Percentiles rank a stretch among this genome's conserved stretches.
Evolutionary conservation across 2,797 vertebrate species (phyloP).

Genomic region (Graptemys geographica): DNA sequence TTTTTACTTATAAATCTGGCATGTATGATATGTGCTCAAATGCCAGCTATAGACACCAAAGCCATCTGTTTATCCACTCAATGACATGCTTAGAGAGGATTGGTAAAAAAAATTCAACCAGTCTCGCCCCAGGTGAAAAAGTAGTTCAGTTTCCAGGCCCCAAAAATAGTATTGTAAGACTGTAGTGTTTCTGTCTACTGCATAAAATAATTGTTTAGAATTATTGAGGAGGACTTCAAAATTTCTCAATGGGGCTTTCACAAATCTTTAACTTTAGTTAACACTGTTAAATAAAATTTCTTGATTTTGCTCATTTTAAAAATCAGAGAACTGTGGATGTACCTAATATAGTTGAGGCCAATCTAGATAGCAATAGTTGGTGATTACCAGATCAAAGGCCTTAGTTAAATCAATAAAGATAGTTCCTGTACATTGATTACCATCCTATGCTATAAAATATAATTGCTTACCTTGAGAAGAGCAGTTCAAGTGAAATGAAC

Average conservation of each 20-base stretch:
- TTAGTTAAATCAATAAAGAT: constrained; percentile 72
- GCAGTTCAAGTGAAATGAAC: constrained; percentile 68
- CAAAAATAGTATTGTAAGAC: neutral
- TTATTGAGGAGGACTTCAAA: neutral
- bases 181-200: neutral
- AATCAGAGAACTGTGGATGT: neutral
- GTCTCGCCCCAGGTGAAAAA: neutral
- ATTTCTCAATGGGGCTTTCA: neutral
- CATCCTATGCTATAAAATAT: constrained; percentile 73
- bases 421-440: constrained; percentile 72
- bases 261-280: neutral
- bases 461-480: constrained; percentile 76
- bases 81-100: neutral
- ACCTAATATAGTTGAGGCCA: constrained; percentile 5
- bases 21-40: neutral
- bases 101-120: neutral
- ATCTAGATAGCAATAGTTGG: constrained; percentile 51
- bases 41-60: neutral
- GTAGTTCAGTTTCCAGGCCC: neutral
- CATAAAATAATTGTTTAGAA: neutral
- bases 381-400: constrained; percentile 71
- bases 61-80: neutral
- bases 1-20: neutral
- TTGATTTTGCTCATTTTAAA: constrained; percentile 29
- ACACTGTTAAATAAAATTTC: neutral